phyloP scores from a whole-genome alignment of 2,888 invertebrate genomes.

The Dynastes grantii region DNA sequence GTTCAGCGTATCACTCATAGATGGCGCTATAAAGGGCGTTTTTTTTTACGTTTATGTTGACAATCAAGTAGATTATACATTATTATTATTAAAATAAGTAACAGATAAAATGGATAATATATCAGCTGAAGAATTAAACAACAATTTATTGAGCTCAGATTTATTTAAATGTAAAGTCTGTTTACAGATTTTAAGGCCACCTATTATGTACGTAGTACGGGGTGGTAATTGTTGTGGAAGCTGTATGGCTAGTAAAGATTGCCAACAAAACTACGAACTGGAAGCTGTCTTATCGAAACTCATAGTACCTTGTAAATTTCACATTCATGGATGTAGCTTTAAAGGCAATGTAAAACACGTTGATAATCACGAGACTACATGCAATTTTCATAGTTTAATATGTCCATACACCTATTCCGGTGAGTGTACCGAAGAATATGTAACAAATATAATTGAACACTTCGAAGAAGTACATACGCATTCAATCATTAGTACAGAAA shows the following conservation, averaged over 20 bases:
- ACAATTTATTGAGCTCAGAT: constrained; percentile 58
- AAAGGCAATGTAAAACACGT: constrained; percentile 57
- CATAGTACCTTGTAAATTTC: constrained; percentile 61
- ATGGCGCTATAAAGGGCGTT: too few species aligned
- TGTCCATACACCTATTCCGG: constrained; percentile 58
- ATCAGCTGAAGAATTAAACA: constrained; percentile 56
- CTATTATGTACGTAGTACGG: constrained; percentile 63
- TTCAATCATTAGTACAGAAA: constrained; percentile 60
- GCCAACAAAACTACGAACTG: constrained; percentile 57
- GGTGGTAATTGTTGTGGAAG: constrained; percentile 62
- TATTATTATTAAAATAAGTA: too few species aligned
- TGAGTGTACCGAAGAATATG: constrained; percentile 59
- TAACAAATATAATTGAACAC: constrained; percentile 61
- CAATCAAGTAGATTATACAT: too few species aligned
- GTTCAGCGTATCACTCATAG: too few species aligned
- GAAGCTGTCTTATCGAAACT: constrained; percentile 60
- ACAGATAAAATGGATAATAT: constrained; percentile 53
- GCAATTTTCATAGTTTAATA: constrained; percentile 58
- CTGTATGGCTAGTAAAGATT: constrained; percentile 57
- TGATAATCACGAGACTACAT: constrained; percentile 58
- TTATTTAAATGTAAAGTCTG: constrained; percentile 61
- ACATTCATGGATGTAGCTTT: constrained; percentile 59
- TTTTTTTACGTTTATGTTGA: too few species aligned
- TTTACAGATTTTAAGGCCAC: constrained; percentile 60
- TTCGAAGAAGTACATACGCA: constrained; percentile 62